These are phyloP conservation scores for Erebia aethiops DNA, from an alignment of 2,888 invertebrate genomes.

Conservation along the genomic window DNA sequence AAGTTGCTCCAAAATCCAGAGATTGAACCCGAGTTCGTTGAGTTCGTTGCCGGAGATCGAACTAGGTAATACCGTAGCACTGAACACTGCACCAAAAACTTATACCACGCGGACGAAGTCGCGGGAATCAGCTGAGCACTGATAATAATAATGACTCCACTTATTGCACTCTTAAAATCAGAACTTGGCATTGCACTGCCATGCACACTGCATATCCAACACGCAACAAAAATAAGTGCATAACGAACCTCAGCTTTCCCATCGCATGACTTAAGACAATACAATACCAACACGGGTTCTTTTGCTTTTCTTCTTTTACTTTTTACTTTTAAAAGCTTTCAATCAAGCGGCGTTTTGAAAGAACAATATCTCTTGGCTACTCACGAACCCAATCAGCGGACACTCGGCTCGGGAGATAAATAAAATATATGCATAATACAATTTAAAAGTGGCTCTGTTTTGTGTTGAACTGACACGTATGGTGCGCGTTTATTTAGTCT, in stretches of 20 bases:
- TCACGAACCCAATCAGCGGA: conserved; percentile 74
- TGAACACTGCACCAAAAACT: no score
- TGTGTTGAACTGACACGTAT: conserved; percentile 16
- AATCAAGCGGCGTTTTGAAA: conserved; percentile 67
- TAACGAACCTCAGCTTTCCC: conserved; percentile 34
- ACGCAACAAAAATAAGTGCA: conserved; percentile 35
- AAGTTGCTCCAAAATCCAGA: no score
- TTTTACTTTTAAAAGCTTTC: conserved; percentile 61
- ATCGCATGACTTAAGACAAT: conserved; percentile 47
- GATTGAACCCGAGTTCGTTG: no score
- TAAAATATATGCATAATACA: conserved; percentile 37
- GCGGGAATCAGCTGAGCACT: no score
- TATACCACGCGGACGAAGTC: no score
- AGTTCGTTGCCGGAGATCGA: no score
- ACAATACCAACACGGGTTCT: conserved; percentile 33
- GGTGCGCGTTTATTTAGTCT: not conserved
- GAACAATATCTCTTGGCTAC: conserved; percentile 65
- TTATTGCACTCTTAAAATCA: not conserved
- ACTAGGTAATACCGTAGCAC: no score
- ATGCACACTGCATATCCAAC: conserved; percentile 20
- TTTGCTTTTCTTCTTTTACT: conserved; percentile 25
- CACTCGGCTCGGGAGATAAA: conserved; percentile 41
- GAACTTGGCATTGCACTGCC: conserved; percentile 1
- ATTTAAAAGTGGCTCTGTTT: conserved; percentile 32
- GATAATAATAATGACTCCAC: not conserved